Base-by-base conservation (phyloP, 2,888 invertebrate genomes). In the Meganola albula region DNA sequence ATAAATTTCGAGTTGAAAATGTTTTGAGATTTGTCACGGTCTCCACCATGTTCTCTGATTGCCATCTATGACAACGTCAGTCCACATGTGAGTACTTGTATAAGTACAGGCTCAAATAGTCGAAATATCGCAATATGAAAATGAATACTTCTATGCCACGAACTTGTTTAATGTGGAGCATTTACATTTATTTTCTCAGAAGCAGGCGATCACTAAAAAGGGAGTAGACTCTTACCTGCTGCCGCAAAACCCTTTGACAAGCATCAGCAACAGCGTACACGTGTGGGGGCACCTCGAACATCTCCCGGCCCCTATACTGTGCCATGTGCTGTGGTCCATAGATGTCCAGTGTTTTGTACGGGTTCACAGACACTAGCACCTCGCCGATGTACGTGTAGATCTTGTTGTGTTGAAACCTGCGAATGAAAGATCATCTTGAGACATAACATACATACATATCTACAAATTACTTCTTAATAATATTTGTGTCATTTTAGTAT, bases 341-440 rank as follows among this genome's bases (percentile, higher is more conserved):
- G 68, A 99, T 96, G 73, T 96, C 95, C 77, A 98, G 90, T 25
- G 89, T 91, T 68, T 93, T 91, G 88, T 99, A 99, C 1, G 99
- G 99, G 85, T 99, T 99, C 53, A 99, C 94, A 0, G 98, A 98
- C 22, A 99, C 96, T 68, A 96, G 93, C 58, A 98, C 97, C 85
- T 99, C 99, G 23, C 99, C 99, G 58, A 99, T 99, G 85, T 99
- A 99, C 4, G 98, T 98, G 88, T 99, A 99, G 69, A 99, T 97
- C 74, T 92, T 92, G 55, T 95, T 94, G 74, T 92, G 91, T 79
- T 93, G 93, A 72, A 94, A 97, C 73, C 97, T 97, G 88, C n/a
- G 87, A 84, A 54, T 67, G 71, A 74, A 39, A 10, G 27, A 27
- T n/a, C n/a, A n/a, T n/a, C n/a, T n/a, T n/a, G n/a, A n/a, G n/a